A percentile compares a stretch with the other conserved stretches of the same genome.
Conservation (phyloP, 2,888 invertebrate genomes). For the Cephus spinipes region DNA sequence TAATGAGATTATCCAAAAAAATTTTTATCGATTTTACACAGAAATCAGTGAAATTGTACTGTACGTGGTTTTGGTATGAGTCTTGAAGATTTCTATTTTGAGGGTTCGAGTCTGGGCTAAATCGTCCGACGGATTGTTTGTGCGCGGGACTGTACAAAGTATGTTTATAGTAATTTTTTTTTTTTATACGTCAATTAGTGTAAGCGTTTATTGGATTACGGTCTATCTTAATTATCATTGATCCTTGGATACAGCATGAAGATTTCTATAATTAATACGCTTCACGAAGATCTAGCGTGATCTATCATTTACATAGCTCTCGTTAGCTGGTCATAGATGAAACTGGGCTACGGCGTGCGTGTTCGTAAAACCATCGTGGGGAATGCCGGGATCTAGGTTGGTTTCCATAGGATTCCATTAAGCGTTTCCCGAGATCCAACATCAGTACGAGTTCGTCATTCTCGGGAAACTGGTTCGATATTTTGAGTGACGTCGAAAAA, state of each 20-base stretch:
- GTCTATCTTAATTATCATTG: neutral
- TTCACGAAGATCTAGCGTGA: neutral
- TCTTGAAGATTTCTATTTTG: neutral
- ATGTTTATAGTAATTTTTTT: neutral
- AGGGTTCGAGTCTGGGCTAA: neutral
- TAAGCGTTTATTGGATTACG: neutral
- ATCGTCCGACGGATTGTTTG: neutral
- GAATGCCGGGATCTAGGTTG: neutral
- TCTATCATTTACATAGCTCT: neutral
- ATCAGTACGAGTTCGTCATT: neutral
- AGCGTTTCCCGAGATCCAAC: neutral
- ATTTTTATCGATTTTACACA: neutral
- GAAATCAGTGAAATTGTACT: neutral
- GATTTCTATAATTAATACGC: neutral
- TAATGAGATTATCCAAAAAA: neutral
- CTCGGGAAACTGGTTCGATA: neutral
- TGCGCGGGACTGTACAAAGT: slow-evolving; percentile 5
- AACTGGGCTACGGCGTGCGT: neutral
- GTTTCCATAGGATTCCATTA: neutral
- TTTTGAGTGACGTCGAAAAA: neutral
- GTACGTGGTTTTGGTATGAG: neutral
- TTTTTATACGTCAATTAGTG: neutral
- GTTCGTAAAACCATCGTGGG: neutral
- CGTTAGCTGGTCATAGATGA: neutral
- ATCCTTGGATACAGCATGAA: neutral